Evolutionary conservation across 2,888 invertebrate species (phyloP).

Genomic region (Drosophila ustulata): DNA sequence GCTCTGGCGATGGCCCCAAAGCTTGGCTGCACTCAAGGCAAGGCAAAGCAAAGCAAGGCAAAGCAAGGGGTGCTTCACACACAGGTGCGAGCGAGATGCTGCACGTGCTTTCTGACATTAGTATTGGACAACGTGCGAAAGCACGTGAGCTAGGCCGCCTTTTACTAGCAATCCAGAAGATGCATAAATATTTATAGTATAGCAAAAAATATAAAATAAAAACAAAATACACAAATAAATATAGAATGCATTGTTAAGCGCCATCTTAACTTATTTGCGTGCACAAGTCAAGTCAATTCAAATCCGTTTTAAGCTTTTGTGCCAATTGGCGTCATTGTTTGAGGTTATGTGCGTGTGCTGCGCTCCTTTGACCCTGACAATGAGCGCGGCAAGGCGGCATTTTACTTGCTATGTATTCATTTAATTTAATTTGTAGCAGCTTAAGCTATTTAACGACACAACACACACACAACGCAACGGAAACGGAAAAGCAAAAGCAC

Average conservation of each 20-base stretch:
- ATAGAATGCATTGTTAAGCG: conserved; percentile 12
- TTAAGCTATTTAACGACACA: conserved; percentile 63
- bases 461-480: conserved; percentile 41
- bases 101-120: conserved; percentile 52
- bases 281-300: conserved; percentile 21
- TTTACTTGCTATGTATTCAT: conserved; percentile 61
- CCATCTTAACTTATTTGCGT: conserved; percentile 22
- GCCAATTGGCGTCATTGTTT: conserved; percentile 68
- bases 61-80: conserved; percentile 8
- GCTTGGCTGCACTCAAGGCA: conserved; percentile 37
- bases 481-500: conserved; percentile 46
- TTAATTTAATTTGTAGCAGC: conserved; percentile 71
- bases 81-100: conserved; percentile 58
- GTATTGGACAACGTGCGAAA: conserved; percentile 55
- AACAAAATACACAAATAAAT: conserved; percentile 5
- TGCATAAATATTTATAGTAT: not conserved
- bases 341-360: conserved; percentile 53
- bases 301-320: conserved; percentile 54
- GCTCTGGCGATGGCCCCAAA: conserved; percentile 33
- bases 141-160: conserved; percentile 51
- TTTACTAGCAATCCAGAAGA: conserved; percentile 18
- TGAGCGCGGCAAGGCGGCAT: conserved; percentile 46
- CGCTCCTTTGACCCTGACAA: conserved; percentile 63
- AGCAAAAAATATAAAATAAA: not conserved
- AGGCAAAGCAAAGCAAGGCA: conserved; percentile 8